Evolutionary conservation across 2,113 vertebrate genomes (phyloP).

Genomic region (Smithornis capensis): DNA sequence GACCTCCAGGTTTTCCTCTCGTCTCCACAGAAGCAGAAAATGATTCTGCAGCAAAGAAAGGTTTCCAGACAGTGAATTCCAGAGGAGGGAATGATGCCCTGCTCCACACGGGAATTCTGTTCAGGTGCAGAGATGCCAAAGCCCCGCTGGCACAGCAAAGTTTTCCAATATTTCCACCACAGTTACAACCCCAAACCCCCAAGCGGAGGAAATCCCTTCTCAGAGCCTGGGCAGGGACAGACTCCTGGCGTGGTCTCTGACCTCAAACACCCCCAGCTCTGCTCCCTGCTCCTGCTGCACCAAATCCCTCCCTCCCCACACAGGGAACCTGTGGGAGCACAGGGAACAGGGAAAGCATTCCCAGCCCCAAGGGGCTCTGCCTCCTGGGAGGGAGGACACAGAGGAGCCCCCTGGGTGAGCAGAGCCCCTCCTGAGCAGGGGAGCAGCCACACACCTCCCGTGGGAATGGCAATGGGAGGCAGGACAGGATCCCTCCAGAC

Average conservation of each 20-base stretch:
- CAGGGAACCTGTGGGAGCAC: too few species aligned
- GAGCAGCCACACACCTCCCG: too few species aligned
- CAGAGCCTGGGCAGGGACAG: background rate
- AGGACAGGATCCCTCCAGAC: background rate
- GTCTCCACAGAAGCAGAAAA: background rate
- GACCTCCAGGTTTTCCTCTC: background rate
- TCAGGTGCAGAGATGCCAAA: background rate
- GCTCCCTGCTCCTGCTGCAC: fast-evolving
- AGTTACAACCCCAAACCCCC: fast-evolving
- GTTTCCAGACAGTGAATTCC: background rate
- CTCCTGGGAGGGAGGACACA: too few species aligned
- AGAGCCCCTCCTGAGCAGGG: too few species aligned
- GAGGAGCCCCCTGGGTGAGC: too few species aligned
- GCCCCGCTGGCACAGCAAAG: background rate
- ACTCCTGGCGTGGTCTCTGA: background rate
- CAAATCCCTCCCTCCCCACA: background rate
- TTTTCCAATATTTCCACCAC: background rate
- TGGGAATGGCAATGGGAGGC: too few species aligned
- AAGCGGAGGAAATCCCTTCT: background rate
- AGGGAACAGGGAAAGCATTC: background rate
- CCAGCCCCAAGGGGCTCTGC: background rate
- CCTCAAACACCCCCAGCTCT: background rate
- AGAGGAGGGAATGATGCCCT: background rate
- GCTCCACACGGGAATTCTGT: background rate
- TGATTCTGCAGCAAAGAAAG: background rate